Base-by-base conservation (phyloP, 2,888 invertebrate genomes). In the Pseudococcus longispinus region DNA sequence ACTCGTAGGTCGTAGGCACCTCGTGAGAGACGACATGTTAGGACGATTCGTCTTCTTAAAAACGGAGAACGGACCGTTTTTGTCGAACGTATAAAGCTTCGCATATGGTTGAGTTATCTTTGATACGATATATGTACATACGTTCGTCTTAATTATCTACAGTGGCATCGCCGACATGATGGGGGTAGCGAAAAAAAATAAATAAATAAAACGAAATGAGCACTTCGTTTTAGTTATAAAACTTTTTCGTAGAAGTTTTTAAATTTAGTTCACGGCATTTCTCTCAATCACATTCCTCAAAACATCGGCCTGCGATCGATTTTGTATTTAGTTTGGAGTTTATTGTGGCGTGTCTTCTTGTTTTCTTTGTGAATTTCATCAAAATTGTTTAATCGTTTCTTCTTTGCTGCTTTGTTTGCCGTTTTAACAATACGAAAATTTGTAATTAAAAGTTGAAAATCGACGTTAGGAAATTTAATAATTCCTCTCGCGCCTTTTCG, bases 351-450 rank as follows among this genome's bases (percentile, higher is more conserved):
- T 51, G 85, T 85, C 46, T 84, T 70, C 70, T 74, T 85, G 85
- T 85, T 85, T 85, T 85, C 77, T 77, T 85, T 85, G 77, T 85
- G 46, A 85, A 85, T 85, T 74, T 70, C 85, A 77, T 85, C 85
- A 77, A 85, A 85, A 85, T 85, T 85, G 77, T 85, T 85, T 85
- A 85, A 85, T 85, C 85, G 77, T 85, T 85, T 85, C 85, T 44
- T 70, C 44, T 77, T 85, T 46, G 42, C 32, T 46, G 42, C 32
- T 42, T 37, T 37, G 74, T 32, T 65, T 37, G 74, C 9, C 74
- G 37, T n/a, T n/a, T 74, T 37, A 32, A 74, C 37, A 74, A 74
- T 32, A 74, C 29, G 74, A 74, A 74, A 29, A 74, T 74, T 74
- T 32, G 74, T 74, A 32, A 37, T 65, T 65, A 65, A 65, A 65